These are phyloP conservation scores for Dexiosoma caninum DNA, from an alignment of 2,888 invertebrate genomes.

Conservation along the genomic window DNA sequence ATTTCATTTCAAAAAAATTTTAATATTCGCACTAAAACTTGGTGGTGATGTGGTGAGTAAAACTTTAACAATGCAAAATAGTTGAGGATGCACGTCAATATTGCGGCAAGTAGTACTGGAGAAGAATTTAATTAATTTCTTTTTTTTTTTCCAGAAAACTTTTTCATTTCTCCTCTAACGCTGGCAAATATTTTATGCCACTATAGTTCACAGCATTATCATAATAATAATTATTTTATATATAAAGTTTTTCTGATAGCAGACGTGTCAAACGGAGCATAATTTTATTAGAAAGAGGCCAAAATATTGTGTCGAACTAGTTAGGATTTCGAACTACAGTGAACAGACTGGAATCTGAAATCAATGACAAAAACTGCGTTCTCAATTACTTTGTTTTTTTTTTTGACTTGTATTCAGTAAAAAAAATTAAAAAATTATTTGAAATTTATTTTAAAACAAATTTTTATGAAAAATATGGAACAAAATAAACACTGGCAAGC, in stretches of 20 bases:
- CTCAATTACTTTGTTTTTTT: no score
- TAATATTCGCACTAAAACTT: background rate
- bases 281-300: no score
- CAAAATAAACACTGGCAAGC: no score
- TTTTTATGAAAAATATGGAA: no score
- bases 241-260: constrained; percentile 6
- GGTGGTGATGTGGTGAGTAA: constrained; percentile 4
- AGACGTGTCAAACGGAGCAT: no score
- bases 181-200: background rate
- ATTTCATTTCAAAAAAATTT: constrained; percentile 1
- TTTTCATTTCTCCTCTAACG: background rate
- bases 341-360: no score
- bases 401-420: no score
- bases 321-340: no score
- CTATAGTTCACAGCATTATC: background rate
- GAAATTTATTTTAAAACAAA: no score
- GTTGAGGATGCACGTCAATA: constrained; percentile 17
- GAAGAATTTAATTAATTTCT: constrained; percentile 36
- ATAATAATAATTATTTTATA: constrained; percentile 19
- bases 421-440: no score
- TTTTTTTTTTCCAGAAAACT: constrained; percentile 38
- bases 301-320: no score
- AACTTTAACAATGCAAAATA: constrained; percentile 30
- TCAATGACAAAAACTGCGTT: no score
- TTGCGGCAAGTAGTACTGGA: background rate